Base-by-base conservation (phyloP, 1,140 invertebrate species). In the Manduca sexta region DNA sequence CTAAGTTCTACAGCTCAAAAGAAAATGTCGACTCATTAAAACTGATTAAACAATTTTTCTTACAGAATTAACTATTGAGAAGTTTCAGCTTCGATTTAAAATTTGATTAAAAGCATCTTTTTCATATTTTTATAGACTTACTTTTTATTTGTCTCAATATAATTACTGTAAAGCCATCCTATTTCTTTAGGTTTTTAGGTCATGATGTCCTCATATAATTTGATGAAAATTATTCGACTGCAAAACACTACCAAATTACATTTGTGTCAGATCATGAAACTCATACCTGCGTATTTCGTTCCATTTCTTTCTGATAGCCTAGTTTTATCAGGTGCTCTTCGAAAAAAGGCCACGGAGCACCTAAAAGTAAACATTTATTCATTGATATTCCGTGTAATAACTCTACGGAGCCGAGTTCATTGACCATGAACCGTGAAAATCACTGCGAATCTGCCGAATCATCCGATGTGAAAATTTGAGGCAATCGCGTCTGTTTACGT, bases 341-440 rank as follows among this genome's bases (percentile, higher is more conserved):
- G n/a, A 34, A 14, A 51, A 46, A 42, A 56, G 41, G 38, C 45
- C 30, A 47, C 33, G 50, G 41, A 31, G 40, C 30, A 47, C 33
- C 18, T 45, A 18, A 52, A 48, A 51, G 38, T 13, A 21, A 26
- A 26, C 21, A 31, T 17, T 43, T 51, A 45, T 50, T 56, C 51
- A 56, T 56, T 40, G 48, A 37, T 52, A 14, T 34, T 12, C 33
- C 48, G 44, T 56, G 54, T 51, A 39, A 34, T 46, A 44, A 45
- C 39, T 42, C 37, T 15, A 18, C 30, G 13, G 26, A 40, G 10
- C 35, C 35, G 21, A 26, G 21, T 26, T 35, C 44, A 38, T 33
- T 53, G 56, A 49, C 51, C 46, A 14, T 37, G 50, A 37, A 52
- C 50, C 42, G 50, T 58, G 49, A 53, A 52, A 58, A 53, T 53